phyloP scores from a whole-genome alignment of 2,797 vertebrate species.

The Pygocentrus nattereri region DNA sequence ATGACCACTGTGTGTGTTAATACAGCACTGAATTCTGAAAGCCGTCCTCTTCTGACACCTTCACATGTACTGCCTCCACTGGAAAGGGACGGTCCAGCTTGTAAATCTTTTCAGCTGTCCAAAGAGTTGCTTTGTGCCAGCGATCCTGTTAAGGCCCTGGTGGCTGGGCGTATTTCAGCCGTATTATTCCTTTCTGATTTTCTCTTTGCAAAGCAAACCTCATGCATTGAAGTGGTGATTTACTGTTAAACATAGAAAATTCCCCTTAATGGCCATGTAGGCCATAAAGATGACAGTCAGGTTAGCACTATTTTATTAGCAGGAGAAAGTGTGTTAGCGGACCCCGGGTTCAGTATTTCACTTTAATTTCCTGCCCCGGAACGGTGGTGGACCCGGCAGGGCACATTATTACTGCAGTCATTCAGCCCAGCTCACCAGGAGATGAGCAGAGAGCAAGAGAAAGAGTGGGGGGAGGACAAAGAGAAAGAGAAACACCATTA shows the following conservation, averaged over 20 bases:
- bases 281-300: constrained; percentile 81
- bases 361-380: constrained; percentile 84
- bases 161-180: constrained; percentile 41
- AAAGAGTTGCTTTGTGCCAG: constrained; percentile 27
- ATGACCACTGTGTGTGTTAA: background rate
- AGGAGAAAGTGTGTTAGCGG: constrained; percentile 53
- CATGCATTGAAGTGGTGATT: constrained; percentile 47
- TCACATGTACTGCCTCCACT: constrained; percentile 8
- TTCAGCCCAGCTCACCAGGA: constrained; percentile 47
- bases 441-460: constrained; percentile 44
- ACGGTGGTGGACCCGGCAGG: constrained; percentile 73
- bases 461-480: background rate
- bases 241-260: constrained; percentile 56
- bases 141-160: constrained; percentile 22
- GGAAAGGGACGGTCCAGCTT: background rate
- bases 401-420: constrained; percentile 61
- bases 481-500: constrained; percentile 4
- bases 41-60: background rate
- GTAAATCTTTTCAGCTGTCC: constrained; percentile 33
- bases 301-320: constrained; percentile 71
- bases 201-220: constrained; percentile 46
- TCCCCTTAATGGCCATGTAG: constrained; percentile 76
- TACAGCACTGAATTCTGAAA: background rate
- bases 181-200: constrained; percentile 52
- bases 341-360: constrained; percentile 80